Evolutionary conservation across 2,113 vertebrate species (phyloP).

Genomic region (Phrynosoma blainvillii): DNA sequence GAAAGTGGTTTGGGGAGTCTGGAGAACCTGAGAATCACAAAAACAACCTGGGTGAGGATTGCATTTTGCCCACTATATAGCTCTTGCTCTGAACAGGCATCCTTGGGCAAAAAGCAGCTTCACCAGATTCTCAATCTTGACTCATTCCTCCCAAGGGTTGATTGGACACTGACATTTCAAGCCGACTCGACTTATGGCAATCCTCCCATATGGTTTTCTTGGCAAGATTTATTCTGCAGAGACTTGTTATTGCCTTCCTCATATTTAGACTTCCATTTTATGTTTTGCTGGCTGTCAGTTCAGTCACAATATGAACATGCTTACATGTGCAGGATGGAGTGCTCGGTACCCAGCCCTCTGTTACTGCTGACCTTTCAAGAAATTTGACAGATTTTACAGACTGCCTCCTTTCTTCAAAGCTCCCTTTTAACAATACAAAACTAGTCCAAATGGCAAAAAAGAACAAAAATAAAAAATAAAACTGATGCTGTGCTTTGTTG

Average conservation of each 20-base stretch:
- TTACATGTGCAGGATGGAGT: neutral
- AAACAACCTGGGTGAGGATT: no score
- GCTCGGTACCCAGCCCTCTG: neutral
- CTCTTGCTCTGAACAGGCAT: neutral
- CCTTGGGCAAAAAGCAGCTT: neutral
- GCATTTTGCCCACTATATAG: neutral
- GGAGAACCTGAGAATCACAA: no score
- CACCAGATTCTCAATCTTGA: neutral
- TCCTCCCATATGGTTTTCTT: no score
- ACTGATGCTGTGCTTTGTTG: no score
- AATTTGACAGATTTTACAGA: neutral
- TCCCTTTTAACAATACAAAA: neutral
- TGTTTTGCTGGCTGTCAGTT: neutral
- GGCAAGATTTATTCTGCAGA: no score
- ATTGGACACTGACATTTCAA: neutral
- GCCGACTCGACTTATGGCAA: no score
- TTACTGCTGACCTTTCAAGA: neutral
- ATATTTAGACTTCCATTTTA: neutral
- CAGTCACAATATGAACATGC: neutral
- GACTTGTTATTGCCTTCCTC: no score
- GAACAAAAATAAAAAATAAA: neutral
- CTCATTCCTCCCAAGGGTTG: neutral
- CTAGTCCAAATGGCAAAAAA: neutral
- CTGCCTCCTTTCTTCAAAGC: neutral
- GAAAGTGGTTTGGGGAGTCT: no score